Base-by-base conservation (phyloP, 1,140 invertebrate species). In the Lepidurus packardi region DNA sequence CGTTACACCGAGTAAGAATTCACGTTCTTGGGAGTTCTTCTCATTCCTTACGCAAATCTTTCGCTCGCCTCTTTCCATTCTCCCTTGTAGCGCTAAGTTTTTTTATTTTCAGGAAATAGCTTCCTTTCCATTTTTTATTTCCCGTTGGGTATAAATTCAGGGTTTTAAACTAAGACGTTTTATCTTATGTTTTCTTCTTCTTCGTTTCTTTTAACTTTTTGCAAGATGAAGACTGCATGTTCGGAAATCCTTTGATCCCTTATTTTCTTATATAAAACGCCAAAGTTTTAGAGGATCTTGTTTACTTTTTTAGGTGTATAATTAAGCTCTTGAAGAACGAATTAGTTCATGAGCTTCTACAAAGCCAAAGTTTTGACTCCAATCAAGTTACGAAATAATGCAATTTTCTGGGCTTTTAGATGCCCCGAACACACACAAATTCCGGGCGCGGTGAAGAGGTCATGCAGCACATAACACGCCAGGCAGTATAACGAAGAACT, bases 391-490 rank as follows among this genome's bases (percentile, higher is more conserved):
- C 34, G 34, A 34, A 34, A 34, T 34, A 65, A 65, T 65, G 53
- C 13, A 65, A n/a, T 65, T 65, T 34, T 65, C 13, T 65, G 45
- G 21, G 16, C 21, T 65, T 65, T 21, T 21, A 65, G 53, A 9
- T 16, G 21, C n/a, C 16, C 10, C 16, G 10, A 47, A 47, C 3
- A 16, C 6, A 47, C 45, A 47, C 16, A 10, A 47, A 16, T 0
- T 21, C 53, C 16, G 53, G 47, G 53, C 8, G 13, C 53, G 6
- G 53, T n/a, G 13, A 47, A 47, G 10, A 47, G 45, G 10, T 47
- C 45, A 65, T 65, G 53, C 53, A 65, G 53, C 53, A 65, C 53
- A 65, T 65, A 21, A 65, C 53, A 65, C 53, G 53, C n/a, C 53
- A 1, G 53, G 53, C 53, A 13, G 21, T n/a, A 65, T n/a, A 65